Evolutionary conservation across 2,113 vertebrate genomes (phyloP), one percentile per base, ranked within the genome.

Genomic region (Leucosticte australis): DNA sequence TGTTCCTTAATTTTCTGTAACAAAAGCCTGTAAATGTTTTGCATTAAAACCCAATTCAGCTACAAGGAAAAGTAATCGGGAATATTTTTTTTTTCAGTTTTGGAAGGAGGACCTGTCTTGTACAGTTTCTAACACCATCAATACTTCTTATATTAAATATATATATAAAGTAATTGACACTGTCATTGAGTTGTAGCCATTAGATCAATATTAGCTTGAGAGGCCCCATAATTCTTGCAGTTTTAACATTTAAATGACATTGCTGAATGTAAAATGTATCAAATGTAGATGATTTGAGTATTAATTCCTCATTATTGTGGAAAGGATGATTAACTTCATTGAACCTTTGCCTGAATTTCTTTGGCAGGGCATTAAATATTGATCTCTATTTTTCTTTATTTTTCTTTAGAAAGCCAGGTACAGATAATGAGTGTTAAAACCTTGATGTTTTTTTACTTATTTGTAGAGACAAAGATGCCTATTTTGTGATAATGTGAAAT

Each of bases 261-360:
- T 76, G 41, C 44, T 75, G 79, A 94, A 87, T 90, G 39, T 42
- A 59, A 41, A 87, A 55, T 89, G 52, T 87, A 92, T 86, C 62
- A 96, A 96, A 89, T 39, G 6, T 75, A 92, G 53, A 57, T 88
- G 47, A 89, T 79, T 68, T 89, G 73, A 84, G 59, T 60, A 71
- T 87, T 96, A 97, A 80, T 83, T 94, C 30, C 39, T 95, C 74
- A 92, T 91, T 95, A 93, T 65, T 47, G 73, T 74, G n/a, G 78
- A 83, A 92, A 82, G n/a, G 42, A 80, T 77, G 23, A 93, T 89
- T 94, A 94, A 89, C 64, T 73, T 83, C 23, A 79, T 52, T 80
- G 88, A 94, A 86, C 74, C 19, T 85, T 94, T 42, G 64, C 67
- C 27, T 83, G 60, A 68, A 82, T 85, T 84, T 92, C 37, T 95